Evolutionary conservation across 2,888 invertebrate species (phyloP).

Genomic region (Synergus itoensis): DNA sequence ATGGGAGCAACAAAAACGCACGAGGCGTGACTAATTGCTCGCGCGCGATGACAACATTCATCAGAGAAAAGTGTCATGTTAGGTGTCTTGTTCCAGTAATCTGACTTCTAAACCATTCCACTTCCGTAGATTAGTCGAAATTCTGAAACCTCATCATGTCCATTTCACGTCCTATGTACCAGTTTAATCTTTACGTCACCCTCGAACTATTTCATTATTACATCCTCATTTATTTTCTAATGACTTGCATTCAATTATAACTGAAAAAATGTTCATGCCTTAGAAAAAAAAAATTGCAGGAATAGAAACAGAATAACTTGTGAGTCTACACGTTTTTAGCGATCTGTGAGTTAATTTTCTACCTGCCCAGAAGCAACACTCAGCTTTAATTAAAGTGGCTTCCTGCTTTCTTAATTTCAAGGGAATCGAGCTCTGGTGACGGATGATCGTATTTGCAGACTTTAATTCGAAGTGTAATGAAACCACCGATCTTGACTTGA

Average conservation of each 20-base stretch:
- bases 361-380: conserved; percentile 5
- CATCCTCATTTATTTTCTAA: background rate
- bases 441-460: conserved; percentile 34
- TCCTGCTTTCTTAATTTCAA: conserved; percentile 19
- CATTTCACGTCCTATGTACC: background rate
- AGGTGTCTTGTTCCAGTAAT: conserved; percentile 37
- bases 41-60: conserved; percentile 64
- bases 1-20: conserved; percentile 57
- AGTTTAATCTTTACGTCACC: background rate
- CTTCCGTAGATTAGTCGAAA: conserved; percentile 19
- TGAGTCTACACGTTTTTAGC: background rate
- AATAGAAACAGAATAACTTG: background rate
- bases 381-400: conserved; percentile 33
- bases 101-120: conserved; percentile 27
- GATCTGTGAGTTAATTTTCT: background rate
- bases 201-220: too few relatives aligned
- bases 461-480: conserved; percentile 36
- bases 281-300: background rate
- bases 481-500: conserved; percentile 16
- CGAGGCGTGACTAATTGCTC: conserved; percentile 65
- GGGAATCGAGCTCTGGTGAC: conserved; percentile 21
- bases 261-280: background rate
- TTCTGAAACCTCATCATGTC: conserved; percentile 2
- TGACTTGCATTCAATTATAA: too few relatives aligned
- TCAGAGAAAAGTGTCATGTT: conserved; percentile 46